These are phyloP conservation scores for Sinodicranocentrus sp. DNA, from an alignment of 2,888 invertebrate genomes.

Conservation along the genomic window DNA sequence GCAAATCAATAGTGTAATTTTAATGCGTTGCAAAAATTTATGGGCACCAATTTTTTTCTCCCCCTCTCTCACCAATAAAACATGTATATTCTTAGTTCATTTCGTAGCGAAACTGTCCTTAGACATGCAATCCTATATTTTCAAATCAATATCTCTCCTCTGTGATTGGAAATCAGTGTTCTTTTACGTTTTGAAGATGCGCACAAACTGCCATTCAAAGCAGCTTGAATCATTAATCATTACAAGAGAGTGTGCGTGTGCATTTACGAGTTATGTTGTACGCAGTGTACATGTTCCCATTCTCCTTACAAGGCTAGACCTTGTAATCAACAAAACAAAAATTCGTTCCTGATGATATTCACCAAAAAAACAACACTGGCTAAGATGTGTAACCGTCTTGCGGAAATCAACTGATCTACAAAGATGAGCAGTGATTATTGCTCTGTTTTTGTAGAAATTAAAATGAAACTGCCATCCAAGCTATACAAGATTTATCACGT, in stretches of 20 bases:
- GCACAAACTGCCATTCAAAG: constrained; percentile 48
- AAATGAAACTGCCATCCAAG: constrained; percentile 15
- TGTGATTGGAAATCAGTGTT: constrained; percentile 22
- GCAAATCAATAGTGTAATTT: neutral
- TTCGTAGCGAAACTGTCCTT: constrained; percentile 37
- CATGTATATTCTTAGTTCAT: neutral
- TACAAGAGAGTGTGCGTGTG: constrained; percentile 32
- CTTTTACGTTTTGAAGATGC: constrained; percentile 39
- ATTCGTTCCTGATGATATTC: too few relatives aligned
- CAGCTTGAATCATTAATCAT: constrained; percentile 57
- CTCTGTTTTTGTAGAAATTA: constrained; percentile 11
- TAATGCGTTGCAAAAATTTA: constrained; percentile 18
- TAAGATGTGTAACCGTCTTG: too few relatives aligned
- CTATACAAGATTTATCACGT: constrained; percentile 23
- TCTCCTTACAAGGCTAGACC: constrained; percentile 35
- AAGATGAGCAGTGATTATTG: constrained; percentile 21
- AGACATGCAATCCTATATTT: constrained; percentile 53
- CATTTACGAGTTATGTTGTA: neutral
- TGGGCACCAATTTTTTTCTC: neutral
- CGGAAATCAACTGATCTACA: constrained; percentile 35
- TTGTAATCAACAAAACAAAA: neutral
- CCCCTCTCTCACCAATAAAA: too few relatives aligned
- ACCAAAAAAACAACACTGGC: neutral
- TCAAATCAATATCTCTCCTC: constrained; percentile 31
- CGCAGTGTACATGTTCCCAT: neutral